These are phyloP conservation scores for Brachylomia viminalis DNA, from an alignment of 2,888 invertebrate genomes.

Conservation along the genomic window DNA sequence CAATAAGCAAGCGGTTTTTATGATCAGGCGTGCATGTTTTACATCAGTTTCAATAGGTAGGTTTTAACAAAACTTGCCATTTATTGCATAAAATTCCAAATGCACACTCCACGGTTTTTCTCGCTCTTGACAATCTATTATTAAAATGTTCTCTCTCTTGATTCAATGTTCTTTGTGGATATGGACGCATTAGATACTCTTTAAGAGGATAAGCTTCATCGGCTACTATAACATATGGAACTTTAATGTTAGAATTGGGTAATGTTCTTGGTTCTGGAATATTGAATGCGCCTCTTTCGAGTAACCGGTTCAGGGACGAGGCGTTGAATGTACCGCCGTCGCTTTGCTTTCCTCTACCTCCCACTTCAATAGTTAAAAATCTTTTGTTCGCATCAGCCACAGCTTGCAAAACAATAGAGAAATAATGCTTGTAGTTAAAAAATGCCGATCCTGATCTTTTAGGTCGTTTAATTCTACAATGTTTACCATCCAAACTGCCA, in stretches of 20 bases:
- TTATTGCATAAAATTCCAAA: constrained; percentile 65
- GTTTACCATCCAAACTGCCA: constrained; percentile 48
- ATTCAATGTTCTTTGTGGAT: constrained; percentile 57
- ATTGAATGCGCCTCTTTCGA: constrained; percentile 58
- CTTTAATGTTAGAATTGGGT: constrained; percentile 63
- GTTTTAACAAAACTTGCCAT: constrained; percentile 55
- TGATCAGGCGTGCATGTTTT: constrained; percentile 57
- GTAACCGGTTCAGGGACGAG: constrained; percentile 56
- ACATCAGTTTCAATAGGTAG: constrained; percentile 62
- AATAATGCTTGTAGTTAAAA: constrained; percentile 54
- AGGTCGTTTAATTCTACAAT: constrained; percentile 39
- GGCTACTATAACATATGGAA: constrained; percentile 67
- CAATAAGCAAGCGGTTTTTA: constrained; percentile 61
- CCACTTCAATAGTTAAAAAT: constrained; percentile 64
- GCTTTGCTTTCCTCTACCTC: constrained; percentile 61
- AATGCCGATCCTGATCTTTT: constrained; percentile 53
- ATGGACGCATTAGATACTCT: constrained; percentile 55
- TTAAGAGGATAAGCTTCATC: constrained; percentile 67
- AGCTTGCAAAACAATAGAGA: constrained; percentile 60
- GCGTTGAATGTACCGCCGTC: constrained; percentile 64
- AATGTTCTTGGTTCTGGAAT: constrained; percentile 61
- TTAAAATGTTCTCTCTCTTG: constrained; percentile 63
- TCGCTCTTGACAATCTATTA: constrained; percentile 61
- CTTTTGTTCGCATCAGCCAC: constrained; percentile 58
- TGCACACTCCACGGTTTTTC: constrained; percentile 66